A percentile compares a stretch with the other conserved stretches of the same genome.
These are phyloP conservation scores for Podotricha telesiphe DNA, from an alignment of 2,888 invertebrate species.

Conservation along the genomic window DNA sequence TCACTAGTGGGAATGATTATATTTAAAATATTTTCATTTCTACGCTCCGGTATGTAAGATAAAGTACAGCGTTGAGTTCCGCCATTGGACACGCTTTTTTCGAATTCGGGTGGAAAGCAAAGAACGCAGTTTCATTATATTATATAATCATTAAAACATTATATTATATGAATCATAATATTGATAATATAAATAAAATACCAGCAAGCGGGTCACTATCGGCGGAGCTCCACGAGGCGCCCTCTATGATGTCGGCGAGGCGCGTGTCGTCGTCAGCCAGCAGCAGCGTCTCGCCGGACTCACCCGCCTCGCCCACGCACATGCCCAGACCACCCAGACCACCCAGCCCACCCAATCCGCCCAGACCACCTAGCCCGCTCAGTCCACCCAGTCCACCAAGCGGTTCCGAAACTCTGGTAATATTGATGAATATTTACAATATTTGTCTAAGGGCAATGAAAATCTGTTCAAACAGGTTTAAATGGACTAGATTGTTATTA, in stretches of 20 bases:
- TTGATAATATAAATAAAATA: slow-evolving; percentile 30
- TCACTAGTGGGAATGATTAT: no score
- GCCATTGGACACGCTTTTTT: no score
- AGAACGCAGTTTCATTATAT: no score
- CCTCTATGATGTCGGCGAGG: slow-evolving; percentile 81
- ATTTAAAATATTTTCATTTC: no score
- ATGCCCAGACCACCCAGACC: slow-evolving; percentile 30
- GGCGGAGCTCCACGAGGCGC: slow-evolving; percentile 83
- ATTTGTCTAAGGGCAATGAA: no score
- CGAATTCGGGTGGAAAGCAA: no score
- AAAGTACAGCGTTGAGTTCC: no score
- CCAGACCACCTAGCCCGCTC: neutral
- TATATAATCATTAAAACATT: no score
- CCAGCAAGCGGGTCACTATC: slow-evolving; percentile 88
- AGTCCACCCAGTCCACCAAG: neutral
- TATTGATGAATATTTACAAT: neutral
- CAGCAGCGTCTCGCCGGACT: slow-evolving; percentile 72
- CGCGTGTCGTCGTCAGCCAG: slow-evolving; percentile 68
- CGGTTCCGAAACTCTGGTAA: slow-evolving; percentile 7
- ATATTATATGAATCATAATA: no score
- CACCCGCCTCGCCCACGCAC: slow-evolving; percentile 54
- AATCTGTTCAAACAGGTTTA: no score
- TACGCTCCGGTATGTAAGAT: no score
- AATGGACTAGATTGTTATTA: no score
- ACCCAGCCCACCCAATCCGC: slow-evolving; percentile 22